Evolutionary conservation across 2,888 invertebrate species (phyloP), one percentile per base, ranked within the genome.

Genomic region (Synergus itoensis): DNA sequence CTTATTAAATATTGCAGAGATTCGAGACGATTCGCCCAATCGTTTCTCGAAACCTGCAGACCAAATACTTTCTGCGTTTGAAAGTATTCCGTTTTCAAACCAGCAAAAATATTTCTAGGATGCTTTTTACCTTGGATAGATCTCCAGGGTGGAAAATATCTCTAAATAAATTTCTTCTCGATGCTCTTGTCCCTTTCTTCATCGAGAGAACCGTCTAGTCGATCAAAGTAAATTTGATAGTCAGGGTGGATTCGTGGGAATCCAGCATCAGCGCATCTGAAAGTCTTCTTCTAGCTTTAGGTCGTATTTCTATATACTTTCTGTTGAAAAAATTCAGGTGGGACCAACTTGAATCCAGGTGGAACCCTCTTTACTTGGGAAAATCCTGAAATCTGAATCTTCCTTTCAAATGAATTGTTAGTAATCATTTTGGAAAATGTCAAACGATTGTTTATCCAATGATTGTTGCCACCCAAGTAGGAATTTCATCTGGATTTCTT

Each of bases 201-300:
- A 73, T 73, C 73, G 73, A 73, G 53, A 73, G 53, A 73, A 73
- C 73, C 73, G 53, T 73, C 73, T 73, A 73, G 73, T 73, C 73
- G 73, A 73, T 73, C 36, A 45, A 45, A 45, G 12, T 67, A 67
- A 43, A 21, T 53, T 48, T 48, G 21, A 53, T 40, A 53, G 48
- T 48, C 48, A 69, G 36, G 16, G 28, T 73, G 48, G 73, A 73
- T 73, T 73, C 28, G 21, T 1, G 8, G 43, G 28, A 45, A 69
- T 45, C 65, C 65, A n/a, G 41, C 65, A 18, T 41, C n/a, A 40
- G 40, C 40, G 41, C 11, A 65, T 65, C 65, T 65, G 18, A 41
- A 65, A 41, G 65, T 65, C 41, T 41, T 65, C 65, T 65, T 65
- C 41, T 65, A 65, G 65, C 18, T 65, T 41, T 43, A 65, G 36